Evolutionary conservation across 2,888 invertebrate genomes (phyloP).

Genomic region (Aproaerema taeniolella): DNA sequence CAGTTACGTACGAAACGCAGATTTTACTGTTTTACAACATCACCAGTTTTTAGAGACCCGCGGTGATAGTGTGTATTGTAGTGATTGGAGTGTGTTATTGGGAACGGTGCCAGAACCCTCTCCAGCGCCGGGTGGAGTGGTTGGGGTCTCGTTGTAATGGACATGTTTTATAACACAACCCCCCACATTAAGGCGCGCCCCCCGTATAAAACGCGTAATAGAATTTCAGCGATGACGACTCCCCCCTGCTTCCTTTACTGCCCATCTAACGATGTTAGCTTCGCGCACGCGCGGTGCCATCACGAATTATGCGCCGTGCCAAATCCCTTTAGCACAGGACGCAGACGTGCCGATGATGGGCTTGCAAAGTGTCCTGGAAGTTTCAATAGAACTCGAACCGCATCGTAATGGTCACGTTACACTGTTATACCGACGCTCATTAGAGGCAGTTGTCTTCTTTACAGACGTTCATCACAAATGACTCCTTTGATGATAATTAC

Average conservation of each 20-base stretch:
- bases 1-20: constrained; percentile 42
- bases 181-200: constrained; percentile 59
- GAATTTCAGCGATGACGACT: constrained; percentile 66
- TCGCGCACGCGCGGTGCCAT: constrained; percentile 59
- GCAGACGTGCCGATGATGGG: constrained; percentile 40
- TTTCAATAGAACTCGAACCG: constrained; percentile 8
- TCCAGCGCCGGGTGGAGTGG: constrained; percentile 39
- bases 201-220: constrained; percentile 72
- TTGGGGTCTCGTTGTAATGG: constrained; percentile 56
- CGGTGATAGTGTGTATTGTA: constrained; percentile 18
- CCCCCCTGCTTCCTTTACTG: constrained; percentile 36
- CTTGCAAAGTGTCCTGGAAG: constrained; percentile 19
- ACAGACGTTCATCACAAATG: no score
- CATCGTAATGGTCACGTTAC: constrained; percentile 7
- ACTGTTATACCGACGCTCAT: constrained; percentile 6
- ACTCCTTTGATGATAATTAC: no score
- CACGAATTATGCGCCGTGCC: constrained; percentile 30
- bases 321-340: constrained; percentile 32
- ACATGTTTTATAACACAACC: constrained; percentile 59
- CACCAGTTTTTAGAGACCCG: constrained; percentile 31
- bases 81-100: constrained; percentile 16
- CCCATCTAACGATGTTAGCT: constrained; percentile 65
- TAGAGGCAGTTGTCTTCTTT: constrained; percentile 8
- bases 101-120: no score
- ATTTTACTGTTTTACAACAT: constrained; percentile 56